Percentiles rank a stretch among this genome's conserved stretches.
Evolutionary conservation across 30 jellyfish, hydroid and myxozoan species (phyloP).

Genomic region (Hydra vulgaris): DNA sequence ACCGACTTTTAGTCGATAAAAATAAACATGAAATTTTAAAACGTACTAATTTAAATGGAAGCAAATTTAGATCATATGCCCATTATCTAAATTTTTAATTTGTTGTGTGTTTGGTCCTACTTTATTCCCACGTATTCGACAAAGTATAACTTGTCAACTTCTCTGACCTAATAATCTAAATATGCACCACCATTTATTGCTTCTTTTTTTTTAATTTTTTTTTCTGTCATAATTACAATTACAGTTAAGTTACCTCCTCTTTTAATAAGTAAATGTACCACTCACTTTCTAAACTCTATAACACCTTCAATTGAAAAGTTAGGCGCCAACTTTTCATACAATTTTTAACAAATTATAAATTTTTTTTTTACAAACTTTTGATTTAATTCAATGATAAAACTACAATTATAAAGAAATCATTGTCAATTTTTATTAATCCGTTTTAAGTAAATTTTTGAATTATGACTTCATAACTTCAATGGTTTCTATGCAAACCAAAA

Average conservation of each 20-base stretch:
- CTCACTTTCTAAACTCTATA: neutral
- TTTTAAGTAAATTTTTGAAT: neutral
- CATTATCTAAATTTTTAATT: neutral
- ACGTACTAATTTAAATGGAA: neutral
- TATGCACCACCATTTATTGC: neutral
- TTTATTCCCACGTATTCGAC: neutral
- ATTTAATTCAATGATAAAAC: neutral
- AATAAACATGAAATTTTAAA: neutral
- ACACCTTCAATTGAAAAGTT: neutral
- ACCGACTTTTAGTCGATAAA: neutral
- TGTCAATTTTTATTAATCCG: neutral
- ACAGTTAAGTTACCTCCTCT: neutral
- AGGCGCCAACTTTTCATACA: neutral
- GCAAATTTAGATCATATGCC: neutral
- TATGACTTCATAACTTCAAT: neutral
- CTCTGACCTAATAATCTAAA: neutral
- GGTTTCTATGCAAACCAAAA: neutral
- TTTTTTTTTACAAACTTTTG: neutral
- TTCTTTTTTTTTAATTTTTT: too few species aligned
- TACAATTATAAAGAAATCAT: neutral
- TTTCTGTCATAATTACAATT: neutral
- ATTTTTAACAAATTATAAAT: neutral
- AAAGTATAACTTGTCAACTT: neutral
- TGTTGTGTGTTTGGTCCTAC: neutral
- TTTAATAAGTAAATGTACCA: neutral